Conservation (phyloP, 2,797 vertebrate species). For the Naso thynnoides region DNA sequence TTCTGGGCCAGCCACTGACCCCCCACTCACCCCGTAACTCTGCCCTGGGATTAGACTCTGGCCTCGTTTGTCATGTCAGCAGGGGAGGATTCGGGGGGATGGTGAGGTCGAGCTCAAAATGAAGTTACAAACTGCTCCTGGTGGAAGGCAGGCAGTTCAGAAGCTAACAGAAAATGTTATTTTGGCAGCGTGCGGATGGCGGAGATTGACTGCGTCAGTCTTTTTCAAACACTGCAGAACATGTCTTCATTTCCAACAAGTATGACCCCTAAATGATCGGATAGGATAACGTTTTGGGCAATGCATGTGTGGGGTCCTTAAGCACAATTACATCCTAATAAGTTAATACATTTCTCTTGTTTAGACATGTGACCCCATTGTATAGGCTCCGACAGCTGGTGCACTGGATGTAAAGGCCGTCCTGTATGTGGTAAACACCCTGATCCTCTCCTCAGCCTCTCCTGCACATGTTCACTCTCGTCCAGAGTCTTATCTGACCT, state of each 20-base stretch:
- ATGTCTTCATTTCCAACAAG: constrained; percentile 8
- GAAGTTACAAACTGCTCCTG: constrained; percentile 49
- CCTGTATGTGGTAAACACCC: constrained; percentile 67
- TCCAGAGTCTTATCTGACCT: constrained; percentile 68
- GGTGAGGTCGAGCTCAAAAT: constrained; percentile 45
- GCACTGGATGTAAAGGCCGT: constrained; percentile 60
- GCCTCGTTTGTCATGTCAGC: constrained; percentile 77
- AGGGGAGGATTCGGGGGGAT: constrained; percentile 45
- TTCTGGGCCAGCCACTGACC: constrained; percentile 68
- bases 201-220: constrained; percentile 4
- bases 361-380: constrained; percentile 76
- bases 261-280: constrained; percentile 14
- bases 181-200: constrained; percentile 27
- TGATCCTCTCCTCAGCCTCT: constrained; percentile 62
- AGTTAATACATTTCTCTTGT: constrained; percentile 54
- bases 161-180: constrained; percentile 25
- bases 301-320: constrained; percentile 37
- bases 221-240: not conserved
- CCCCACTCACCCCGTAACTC: constrained; percentile 63
- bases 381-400: constrained; percentile 76
- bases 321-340: constrained; percentile 52
- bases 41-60: constrained; percentile 68
- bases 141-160: constrained; percentile 26
- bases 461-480: constrained; percentile 74
- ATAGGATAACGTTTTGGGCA: constrained; percentile 38